Conservation (phyloP, 2,888 invertebrate genomes). For the Zaprionus bogoriensis region DNA sequence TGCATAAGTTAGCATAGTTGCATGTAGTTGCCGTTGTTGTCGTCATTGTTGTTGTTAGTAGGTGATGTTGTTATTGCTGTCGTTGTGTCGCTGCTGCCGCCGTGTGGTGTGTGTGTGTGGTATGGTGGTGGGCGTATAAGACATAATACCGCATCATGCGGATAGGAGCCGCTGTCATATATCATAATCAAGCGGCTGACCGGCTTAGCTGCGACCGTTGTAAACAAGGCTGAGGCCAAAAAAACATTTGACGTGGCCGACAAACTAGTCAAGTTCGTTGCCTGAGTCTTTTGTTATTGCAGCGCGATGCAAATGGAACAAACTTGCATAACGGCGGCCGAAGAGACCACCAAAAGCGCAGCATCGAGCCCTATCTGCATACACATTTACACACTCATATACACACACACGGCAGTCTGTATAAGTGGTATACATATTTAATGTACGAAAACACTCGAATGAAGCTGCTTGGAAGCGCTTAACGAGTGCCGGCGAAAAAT, state of each 20-base stretch:
- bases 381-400: not conserved
- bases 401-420: constrained; percentile 1
- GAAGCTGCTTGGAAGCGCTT: constrained; percentile 16
- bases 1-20: constrained; percentile 56
- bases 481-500: constrained; percentile 72
- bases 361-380: constrained; percentile 1
- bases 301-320: constrained; percentile 10
- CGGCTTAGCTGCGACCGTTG: constrained; percentile 44
- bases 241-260: constrained; percentile 47
- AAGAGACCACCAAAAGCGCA: constrained; percentile 59
- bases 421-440: constrained; percentile 7
- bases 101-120: not conserved
- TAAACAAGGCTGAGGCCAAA: constrained; percentile 45
- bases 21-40: constrained; percentile 19
- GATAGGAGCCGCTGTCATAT: constrained; percentile 53
- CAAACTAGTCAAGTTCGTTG: constrained; percentile 63
- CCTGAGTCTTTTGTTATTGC: constrained; percentile 59
- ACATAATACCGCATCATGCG: constrained; percentile 14
- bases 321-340: constrained; percentile 52
- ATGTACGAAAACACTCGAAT: constrained; percentile 1
- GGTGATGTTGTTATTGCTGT: constrained; percentile 3
- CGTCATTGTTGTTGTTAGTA: constrained; percentile 33
- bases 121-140: constrained; percentile 42
- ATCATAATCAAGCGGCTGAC: constrained; percentile 66
- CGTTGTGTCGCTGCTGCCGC: constrained; percentile 1